Evolutionary conservation across 2,888 invertebrate species (phyloP), one percentile per base, ranked within the genome.

Genomic region (Drosophila atripex): DNA sequence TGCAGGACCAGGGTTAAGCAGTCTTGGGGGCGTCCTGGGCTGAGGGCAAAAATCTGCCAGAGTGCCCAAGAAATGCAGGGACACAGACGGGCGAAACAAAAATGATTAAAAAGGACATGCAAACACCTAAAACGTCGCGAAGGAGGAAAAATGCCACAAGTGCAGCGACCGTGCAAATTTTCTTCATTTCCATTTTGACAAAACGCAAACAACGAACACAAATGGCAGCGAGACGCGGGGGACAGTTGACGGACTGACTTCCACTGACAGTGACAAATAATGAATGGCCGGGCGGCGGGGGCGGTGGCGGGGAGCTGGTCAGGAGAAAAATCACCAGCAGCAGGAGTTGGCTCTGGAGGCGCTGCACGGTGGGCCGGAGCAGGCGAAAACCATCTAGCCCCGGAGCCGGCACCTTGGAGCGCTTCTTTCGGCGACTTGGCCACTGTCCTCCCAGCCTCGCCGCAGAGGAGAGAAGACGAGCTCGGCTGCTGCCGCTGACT

Each of bases 241-340:
- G 59, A 78, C 86, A 86, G 75, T 87, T 88, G 86, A 85, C 86
- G 88, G 86, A 80, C 88, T 87, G 88, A 82, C 88, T 83, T 74
- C 86, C 76, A 73, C 79, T 90, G 89, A 89, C 89, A 90, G 88
- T 89, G 89, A 90, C 89, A 89, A 89, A 89, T 89, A 90, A 90
- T 90, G 84, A 88, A 83, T 77, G 80, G 86, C 73, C 87, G 71
- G 11, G 51, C 18, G 49, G 49, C 23, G 35, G 51, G 64, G 38
- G 52, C 28, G 52, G 30, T 30, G 21, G 52, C 28, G 52, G 30
- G 30, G 21, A 6, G 38, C 45, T 25, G 61, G 55, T 41, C 43
- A 57, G 57, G 38, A 71, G 47, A 49, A 38, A 39, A 18, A 54
- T 38, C 30, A 61, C 32, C 45, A 47, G 61, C 30, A 54, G 58